Base-by-base conservation (phyloP, 2,888 invertebrate species). In the Allophyes oxyacanthae region DNA sequence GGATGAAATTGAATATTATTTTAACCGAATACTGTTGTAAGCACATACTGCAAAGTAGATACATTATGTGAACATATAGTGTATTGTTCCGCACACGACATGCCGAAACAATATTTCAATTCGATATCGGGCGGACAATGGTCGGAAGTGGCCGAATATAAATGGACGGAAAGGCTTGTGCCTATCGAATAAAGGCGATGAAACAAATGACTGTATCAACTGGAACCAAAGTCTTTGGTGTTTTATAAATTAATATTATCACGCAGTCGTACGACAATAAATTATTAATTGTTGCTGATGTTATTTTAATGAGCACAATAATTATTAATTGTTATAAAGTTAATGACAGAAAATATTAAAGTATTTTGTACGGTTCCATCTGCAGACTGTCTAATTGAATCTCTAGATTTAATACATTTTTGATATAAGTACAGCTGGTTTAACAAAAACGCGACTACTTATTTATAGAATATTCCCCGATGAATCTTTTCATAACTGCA, bases 31-130 rank as follows among this genome's bases (percentile, higher is more conserved):
- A 57, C 62, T 64, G 52, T 67, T 54, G 62, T 63, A 53, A 62
- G 58, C 56, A 72, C 54, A 64, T 68, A 68, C 55, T 64, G 63
- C 55, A 72, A 72, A 75, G 65, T 69, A 65, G 64, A 65, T 65
- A 68, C 76, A 65, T 75, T 68, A 77, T 75, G 68, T 71, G 68
- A 68, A 32, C 64, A 57, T 78, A 64, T 64, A 68, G 57, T 54
- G 81, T 77, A 86, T 87, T 89, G 86, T 90, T 85, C 83, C 80
- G 78, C 72, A 81, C 78, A 80, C 84, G 85, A 87, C 85, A 86
- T 85, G 83, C 81, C 86, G 84, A 87, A 91, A 92, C 92, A 90
- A 90, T 94, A 94, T 92, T 92, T 94, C 93, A 94, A 87, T 84
- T 82, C 91, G 92, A 88, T 94, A 93, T 88, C 92, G 85, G 81